These are phyloP conservation scores for Pollenia labialis DNA, from an alignment of 2,888 invertebrate species.

Conservation along the genomic window DNA sequence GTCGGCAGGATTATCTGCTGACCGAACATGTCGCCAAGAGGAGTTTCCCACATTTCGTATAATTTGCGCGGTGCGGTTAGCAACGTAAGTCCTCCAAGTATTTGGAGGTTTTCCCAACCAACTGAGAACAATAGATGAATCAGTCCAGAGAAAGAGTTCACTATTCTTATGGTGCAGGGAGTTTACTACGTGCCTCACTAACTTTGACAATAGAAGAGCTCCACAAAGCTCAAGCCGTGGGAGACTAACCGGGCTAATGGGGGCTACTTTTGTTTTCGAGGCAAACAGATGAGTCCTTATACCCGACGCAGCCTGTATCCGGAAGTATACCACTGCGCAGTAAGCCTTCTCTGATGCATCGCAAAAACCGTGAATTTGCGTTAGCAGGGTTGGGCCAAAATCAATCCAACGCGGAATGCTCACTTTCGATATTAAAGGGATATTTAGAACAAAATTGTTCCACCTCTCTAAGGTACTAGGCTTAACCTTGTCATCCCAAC, in stretches of 20 bases:
- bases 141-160: no score
- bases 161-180: no score
- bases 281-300: constrained; percentile 39
- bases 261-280: constrained; percentile 71
- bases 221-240: constrained; percentile 68
- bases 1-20: constrained; percentile 63
- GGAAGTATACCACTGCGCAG: constrained; percentile 47
- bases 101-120: no score
- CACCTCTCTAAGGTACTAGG: not conserved
- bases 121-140: no score
- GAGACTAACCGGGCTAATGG: constrained; percentile 56
- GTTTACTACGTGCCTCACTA: not conserved
- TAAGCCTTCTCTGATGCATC: constrained; percentile 54
- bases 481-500: constrained; percentile 22
- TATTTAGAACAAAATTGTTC: not conserved
- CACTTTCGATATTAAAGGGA: constrained; percentile 27
- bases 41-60: not conserved
- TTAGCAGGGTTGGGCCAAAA: not conserved
- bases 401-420: constrained; percentile 60
- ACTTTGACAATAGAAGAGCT: constrained; percentile 61
- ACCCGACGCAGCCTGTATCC: not conserved
- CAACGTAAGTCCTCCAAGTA: no score
- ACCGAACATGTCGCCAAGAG: constrained; percentile 62
- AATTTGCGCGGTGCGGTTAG: not conserved
- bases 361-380: constrained; percentile 64